phyloP scores from a whole-genome alignment of 1,140 invertebrate species.

The Gryllus bimaculatus region DNA sequence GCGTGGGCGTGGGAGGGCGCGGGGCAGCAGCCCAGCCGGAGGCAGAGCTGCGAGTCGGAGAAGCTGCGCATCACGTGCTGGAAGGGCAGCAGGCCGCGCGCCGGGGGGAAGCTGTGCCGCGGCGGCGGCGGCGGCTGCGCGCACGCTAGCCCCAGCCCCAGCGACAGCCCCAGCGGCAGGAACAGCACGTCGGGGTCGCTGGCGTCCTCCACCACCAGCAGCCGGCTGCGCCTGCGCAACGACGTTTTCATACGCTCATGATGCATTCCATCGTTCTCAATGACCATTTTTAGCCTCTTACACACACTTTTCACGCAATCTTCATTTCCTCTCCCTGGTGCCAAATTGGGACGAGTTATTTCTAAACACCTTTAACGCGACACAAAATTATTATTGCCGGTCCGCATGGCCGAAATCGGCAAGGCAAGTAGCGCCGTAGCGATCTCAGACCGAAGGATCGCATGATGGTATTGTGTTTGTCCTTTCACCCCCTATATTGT shows the following conservation, averaged over 20 bases:
- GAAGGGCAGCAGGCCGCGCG: slow-evolving; percentile 49
- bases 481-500: too few relatives aligned
- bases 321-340: too few relatives aligned
- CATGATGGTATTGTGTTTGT: too few relatives aligned
- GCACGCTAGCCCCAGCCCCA: slow-evolving; percentile 41
- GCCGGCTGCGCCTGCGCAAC: neutral
- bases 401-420: too few relatives aligned
- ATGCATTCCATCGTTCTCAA: too few relatives aligned
- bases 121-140: slow-evolving; percentile 42
- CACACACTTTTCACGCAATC: too few relatives aligned
- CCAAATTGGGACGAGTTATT: too few relatives aligned
- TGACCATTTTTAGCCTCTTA: too few relatives aligned
- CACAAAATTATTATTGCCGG: neutral
- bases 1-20: slow-evolving; percentile 42
- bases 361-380: too few relatives aligned
- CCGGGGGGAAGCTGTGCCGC: slow-evolving; percentile 59
- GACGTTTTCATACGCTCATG: neutral
- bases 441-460: too few relatives aligned
- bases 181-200: slow-evolving; percentile 56
- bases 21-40: slow-evolving; percentile 43
- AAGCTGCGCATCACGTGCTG: slow-evolving; percentile 62
- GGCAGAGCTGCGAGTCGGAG: slow-evolving; percentile 58
- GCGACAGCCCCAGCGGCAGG: slow-evolving; percentile 54
- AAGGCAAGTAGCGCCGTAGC: too few relatives aligned
- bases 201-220: slow-evolving; percentile 17